Evolutionary conservation across 2,113 vertebrate species (phyloP).

Genomic region (Climacteris rufus): DNA sequence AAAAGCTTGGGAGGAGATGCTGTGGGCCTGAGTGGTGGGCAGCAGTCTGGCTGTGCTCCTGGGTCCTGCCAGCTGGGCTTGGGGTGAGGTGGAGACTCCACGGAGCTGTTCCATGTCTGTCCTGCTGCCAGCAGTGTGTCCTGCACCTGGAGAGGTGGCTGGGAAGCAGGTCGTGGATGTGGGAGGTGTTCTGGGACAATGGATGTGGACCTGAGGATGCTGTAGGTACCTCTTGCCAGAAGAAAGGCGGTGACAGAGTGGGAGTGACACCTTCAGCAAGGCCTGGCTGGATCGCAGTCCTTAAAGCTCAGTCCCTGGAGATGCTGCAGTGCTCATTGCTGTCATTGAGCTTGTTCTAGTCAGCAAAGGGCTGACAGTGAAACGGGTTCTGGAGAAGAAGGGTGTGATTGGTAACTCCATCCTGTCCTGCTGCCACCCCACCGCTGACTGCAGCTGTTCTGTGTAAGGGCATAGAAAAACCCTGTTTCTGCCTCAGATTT

Average conservation of each 20-base stretch:
- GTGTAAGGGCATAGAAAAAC: background rate
- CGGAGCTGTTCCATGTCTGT: background rate
- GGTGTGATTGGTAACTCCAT: background rate
- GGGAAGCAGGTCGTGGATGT: accelerated
- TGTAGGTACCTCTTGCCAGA: background rate
- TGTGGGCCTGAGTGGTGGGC: background rate
- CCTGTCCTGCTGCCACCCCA: background rate
- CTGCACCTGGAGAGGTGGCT: background rate
- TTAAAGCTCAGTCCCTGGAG: background rate
- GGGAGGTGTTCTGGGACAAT: background rate
- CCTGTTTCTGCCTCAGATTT: background rate
- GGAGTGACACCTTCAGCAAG: background rate
- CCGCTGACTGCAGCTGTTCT: background rate
- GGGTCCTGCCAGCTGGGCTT: background rate
- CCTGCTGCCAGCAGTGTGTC: background rate
- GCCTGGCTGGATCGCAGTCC: accelerated
- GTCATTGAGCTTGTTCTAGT: background rate
- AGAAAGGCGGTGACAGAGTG: background rate
- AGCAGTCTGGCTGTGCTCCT: background rate
- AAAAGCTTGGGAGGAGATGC: background rate
- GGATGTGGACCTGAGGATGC: background rate
- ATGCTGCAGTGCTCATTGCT: background rate
- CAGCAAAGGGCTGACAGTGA: background rate
- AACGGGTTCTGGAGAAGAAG: background rate
- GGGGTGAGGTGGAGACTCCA: background rate